Percentiles rank a stretch among this genome's conserved stretches.
Conservation (phyloP, 2,113 vertebrate genomes). For the Callocephalon fimbriatum region DNA sequence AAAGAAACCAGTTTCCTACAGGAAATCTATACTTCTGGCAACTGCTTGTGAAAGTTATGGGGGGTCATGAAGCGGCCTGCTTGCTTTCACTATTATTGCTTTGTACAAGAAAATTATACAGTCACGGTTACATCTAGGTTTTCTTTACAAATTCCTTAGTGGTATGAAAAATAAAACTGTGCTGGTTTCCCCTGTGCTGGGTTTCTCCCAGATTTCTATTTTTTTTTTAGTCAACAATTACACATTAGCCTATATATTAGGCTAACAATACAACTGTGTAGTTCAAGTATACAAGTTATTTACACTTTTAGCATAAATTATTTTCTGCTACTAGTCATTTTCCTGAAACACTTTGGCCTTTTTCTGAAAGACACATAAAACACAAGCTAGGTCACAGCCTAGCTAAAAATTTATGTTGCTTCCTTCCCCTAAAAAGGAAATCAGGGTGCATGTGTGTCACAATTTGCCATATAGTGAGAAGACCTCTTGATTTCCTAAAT, state of each 20-base stretch:
- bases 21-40: neutral
- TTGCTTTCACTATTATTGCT: neutral
- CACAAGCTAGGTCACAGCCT: neutral
- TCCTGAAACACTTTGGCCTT: neutral
- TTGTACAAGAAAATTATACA: neutral
- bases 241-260: neutral
- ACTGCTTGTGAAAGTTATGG: neutral
- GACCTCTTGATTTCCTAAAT: neutral
- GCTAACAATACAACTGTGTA: neutral
- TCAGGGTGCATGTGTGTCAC: rapidly evolving
- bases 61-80: neutral
- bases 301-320: neutral
- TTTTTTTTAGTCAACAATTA: neutral
- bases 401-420: neutral
- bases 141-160: neutral
- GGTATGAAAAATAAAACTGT: neutral
- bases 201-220: neutral
- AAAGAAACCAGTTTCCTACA: neutral
- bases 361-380: neutral
- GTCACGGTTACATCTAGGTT: neutral
- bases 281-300: neutral
- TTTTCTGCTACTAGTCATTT: neutral
- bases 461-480: neutral
- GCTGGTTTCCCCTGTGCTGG: neutral
- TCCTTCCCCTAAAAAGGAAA: neutral